These are phyloP conservation scores for Sylvia atricapilla DNA, from an alignment of 2,113 vertebrate genomes.

Conservation along the genomic window DNA sequence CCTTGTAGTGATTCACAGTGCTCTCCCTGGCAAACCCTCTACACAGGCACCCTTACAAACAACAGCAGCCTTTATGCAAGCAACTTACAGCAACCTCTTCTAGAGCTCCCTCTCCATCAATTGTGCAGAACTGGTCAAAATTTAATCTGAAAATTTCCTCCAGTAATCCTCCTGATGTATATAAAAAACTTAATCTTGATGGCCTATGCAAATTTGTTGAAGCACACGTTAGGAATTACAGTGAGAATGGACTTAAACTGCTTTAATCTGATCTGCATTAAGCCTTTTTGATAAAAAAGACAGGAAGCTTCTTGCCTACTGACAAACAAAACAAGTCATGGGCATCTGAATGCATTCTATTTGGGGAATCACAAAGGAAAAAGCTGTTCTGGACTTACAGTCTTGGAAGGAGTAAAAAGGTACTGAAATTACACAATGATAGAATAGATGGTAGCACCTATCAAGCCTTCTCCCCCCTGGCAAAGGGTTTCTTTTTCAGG, in stretches of 20 bases:
- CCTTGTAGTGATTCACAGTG: background rate
- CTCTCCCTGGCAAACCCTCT: background rate
- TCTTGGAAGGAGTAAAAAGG: background rate
- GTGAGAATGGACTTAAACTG: background rate
- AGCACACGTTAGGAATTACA: rapidly evolving
- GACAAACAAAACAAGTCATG: background rate
- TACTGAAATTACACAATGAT: background rate
- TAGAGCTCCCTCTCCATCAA: background rate
- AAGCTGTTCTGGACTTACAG: background rate
- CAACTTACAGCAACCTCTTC: background rate
- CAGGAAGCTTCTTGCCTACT: background rate
- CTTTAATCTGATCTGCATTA: background rate
- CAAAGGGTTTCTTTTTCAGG: background rate
- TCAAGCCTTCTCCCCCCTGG: background rate
- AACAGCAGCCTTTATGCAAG: background rate
- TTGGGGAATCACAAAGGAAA: background rate
- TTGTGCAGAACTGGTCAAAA: background rate
- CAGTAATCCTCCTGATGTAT: background rate
- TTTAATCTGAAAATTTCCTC: background rate
- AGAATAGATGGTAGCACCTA: background rate
- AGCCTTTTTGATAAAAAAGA: background rate
- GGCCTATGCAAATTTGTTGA: background rate
- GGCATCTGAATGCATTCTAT: background rate
- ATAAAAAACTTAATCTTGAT: background rate
- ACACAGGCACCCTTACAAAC: background rate